Base-by-base conservation (phyloP, 35 echinoderm and acorn worm species). In the Heliocidaris erythrogramma region DNA sequence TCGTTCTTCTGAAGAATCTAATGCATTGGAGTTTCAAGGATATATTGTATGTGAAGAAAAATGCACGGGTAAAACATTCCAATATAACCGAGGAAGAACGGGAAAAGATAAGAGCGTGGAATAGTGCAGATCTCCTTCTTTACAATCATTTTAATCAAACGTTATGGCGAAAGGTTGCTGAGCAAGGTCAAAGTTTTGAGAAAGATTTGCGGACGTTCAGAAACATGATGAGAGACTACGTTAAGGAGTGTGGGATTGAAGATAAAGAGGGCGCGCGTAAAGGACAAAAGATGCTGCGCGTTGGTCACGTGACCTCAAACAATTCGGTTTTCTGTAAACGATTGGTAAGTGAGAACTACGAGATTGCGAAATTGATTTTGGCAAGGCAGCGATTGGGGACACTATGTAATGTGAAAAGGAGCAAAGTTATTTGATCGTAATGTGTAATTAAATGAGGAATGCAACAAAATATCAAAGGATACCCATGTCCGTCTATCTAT, bases 81-180 rank as follows among this genome's bases (percentile, higher is more conserved):
- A 95, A 49, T 59, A 94, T 32, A 61, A 95, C 88, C 17, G 86
- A 94, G 30, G 90, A 94, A 18, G 59, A 90, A 30, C 85, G 91
- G 5, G 5, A 24, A 30, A 9, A 94, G 9, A 96, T 96, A 8
- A 88, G 96, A 50, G 30, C 59, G 31, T 90, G 91, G 69, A 95
- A 95, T 32, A 21, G 21, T 10, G 96, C 96, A 16, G 96, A 96
- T 60, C 30, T 86, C 32, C 85, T 71, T 17, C 92, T 96, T 47
- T 96, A 96, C 65, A 50, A 95, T 59, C 90, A 92, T 29, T 96
- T 96, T 29, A 96, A 96, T 93, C 24, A 48, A n/a, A 96, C 96
- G 1, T 24, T 96, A 48, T 96, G 96, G 96, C 50, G 32, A 53
- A 94, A 96, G 88, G 95, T 96, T 6, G n/a, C n/a, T 4, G 90